Evolutionary conservation across 2,888 invertebrate species (phyloP), one percentile per base, ranked within the genome.

Genomic region (Nysson spinosus): DNA sequence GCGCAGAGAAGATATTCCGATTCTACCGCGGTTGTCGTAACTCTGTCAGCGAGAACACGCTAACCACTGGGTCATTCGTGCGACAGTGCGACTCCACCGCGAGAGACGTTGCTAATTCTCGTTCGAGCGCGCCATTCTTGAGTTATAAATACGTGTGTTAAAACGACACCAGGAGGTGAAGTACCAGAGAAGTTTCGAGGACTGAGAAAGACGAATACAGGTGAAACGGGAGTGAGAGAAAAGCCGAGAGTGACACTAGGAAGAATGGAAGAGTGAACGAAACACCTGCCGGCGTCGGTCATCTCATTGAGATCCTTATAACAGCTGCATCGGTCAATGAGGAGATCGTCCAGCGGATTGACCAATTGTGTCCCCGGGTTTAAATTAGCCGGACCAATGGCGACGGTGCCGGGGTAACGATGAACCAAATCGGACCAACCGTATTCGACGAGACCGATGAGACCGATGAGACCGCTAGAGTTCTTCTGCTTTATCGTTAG

Each of bases 211-310:
- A 44, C 22, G 11, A 19, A 49, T 34, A 32, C 52, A 58, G 47
- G 58, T 54, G 39, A 58, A 39, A 58, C 52, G n/a, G 12, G 43
- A 19, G 24, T 4, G 17, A 39, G 51, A 37, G 62, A 54, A 43
- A 63, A 49, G 39, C 30, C 55, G 47, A 32, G 42, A 5, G 52
- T 46, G 63, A 64, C 46, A n/a, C n/a, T n/a, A 63, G 42, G 35
- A 57, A 72, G 67, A 75, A 69, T 71, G 71, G 57, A 71, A 56
- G 49, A 62, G 46, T 30, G 17, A 58, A 52, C 44, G 43, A 50
- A 62, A 68, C 85, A 84, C 83, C 85, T 86, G 85, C 74, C 76
- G 50, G 55, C 69, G 85, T 82, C 86, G 81, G 80, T 86, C 84
- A 72, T 78, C 82, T 80, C 85, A 86, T 86, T 86, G 84, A 85